A percentile compares a stretch with the other conserved stretches of the same genome.
Conservation (phyloP, 2,888 invertebrate genomes). For the Sphecodes monilicornis region DNA sequence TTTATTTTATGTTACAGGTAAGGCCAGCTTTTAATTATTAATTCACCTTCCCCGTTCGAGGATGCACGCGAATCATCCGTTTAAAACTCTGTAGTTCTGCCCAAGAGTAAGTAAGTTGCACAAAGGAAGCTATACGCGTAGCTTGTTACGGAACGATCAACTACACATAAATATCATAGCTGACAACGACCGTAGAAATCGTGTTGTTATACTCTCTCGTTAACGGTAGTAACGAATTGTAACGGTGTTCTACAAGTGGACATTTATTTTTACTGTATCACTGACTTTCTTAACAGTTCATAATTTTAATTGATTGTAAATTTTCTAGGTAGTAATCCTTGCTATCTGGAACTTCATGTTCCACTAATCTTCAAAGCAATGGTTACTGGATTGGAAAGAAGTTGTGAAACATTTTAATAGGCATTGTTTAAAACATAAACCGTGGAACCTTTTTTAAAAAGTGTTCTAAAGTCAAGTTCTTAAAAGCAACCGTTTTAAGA, state of each 20-base stretch:
- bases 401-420: background rate
- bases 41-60: background rate
- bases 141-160: background rate
- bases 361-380: background rate
- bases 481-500: no score
- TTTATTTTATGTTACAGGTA: slow-evolving; percentile 19
- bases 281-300: background rate
- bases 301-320: background rate
- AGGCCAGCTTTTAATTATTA: background rate
- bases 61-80: background rate
- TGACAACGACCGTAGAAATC: background rate
- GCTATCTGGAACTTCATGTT: background rate
- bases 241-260: background rate
- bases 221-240: background rate
- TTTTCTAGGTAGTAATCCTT: background rate
- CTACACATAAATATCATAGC: background rate
- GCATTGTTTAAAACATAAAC: background rate
- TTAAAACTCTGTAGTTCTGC: background rate
- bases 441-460: background rate
- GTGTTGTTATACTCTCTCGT: background rate
- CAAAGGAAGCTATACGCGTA: background rate
- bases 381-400: background rate
- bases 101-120: background rate
- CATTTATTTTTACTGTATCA: background rate
- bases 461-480: background rate